Evolutionary conservation across 2,113 vertebrate genomes (phyloP), one percentile per base, ranked within the genome.

Genomic region (Bujurquina vittata): DNA sequence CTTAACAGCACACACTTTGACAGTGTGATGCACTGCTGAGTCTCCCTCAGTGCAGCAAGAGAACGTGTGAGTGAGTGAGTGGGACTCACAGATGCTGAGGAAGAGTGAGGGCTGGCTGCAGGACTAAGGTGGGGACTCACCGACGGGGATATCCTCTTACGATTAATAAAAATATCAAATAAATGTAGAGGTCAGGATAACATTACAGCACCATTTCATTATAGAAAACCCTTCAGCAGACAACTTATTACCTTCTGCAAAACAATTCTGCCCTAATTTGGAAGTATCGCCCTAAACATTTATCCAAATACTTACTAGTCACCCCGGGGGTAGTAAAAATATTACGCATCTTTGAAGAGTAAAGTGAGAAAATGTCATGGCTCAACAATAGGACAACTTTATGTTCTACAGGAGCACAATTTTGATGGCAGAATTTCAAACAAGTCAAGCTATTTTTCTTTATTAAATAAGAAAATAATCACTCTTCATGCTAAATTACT

Each of bases 1-100:
- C 46, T 72, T 52, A 72, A 52, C 23, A 72, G 67, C 67, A 52
- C 26, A 52, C 67, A 72, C 26, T 72, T 52, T 72, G 67, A 31
- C 67, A 72, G 67, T 10, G 10, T 52, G 67, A 52, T 12, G 43
- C 67, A 72, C 67, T 1, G 43, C 67, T 72, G 67, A 72, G 46
- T 72, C 46, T 72, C 43, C 67, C 46, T 72, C 67, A 12, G 67
- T 72, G 67, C 46, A 31, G 43, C 43, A 69, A 10, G 43, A 31
- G 65, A 52, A 52, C 65, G 12, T 52, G 65, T 31, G 43, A 72
- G 43, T 69, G 65, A 69, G 46, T 72, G 46, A 33, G 6, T 33
- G 26, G 40, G 49, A 15, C 65, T 72, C 46, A 31, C 5, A 31
- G 46, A 31, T 6, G 26, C 43, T 72, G 17, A 72, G 46, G 5